Conservation (phyloP, 2,888 invertebrate genomes). For the Dione vanillae region DNA sequence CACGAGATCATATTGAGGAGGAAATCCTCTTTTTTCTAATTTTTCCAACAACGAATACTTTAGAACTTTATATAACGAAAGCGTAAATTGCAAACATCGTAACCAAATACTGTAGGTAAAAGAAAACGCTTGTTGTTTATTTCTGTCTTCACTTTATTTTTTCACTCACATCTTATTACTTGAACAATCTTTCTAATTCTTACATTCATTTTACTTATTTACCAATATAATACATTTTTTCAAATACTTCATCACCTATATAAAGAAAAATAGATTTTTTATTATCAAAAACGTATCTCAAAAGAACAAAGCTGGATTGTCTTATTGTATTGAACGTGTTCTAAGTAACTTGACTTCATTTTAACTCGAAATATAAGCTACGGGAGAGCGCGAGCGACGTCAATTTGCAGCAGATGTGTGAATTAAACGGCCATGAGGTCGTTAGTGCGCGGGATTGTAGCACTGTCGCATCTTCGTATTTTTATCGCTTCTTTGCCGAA, state of each 20-base stretch:
- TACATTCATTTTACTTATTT: conserved; percentile 44
- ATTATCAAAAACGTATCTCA: neutral
- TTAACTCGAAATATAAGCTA: conserved; percentile 26
- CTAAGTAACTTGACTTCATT: conserved; percentile 9
- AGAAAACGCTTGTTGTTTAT: conserved; percentile 65
- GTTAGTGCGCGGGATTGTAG: conserved; percentile 70
- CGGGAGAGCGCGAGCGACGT: conserved; percentile 39
- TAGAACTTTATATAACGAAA: conserved; percentile 76
- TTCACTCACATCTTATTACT: conserved; percentile 66
- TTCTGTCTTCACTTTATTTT: conserved; percentile 73
- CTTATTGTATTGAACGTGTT: neutral
- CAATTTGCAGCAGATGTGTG: conserved; percentile 60
- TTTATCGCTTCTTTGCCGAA: conserved; percentile 75
- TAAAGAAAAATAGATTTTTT: neutral
- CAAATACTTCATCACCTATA: too few relatives aligned
- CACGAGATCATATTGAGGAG: conserved; percentile 75
- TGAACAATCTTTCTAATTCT: conserved; percentile 63
- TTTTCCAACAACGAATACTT: conserved; percentile 62
- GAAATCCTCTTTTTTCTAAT: conserved; percentile 68
- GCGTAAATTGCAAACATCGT: conserved; percentile 75
- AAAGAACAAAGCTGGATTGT: neutral
- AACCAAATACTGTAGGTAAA: conserved; percentile 67
- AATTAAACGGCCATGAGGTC: conserved; percentile 60
- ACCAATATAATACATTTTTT: neutral
- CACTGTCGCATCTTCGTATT: conserved; percentile 68